phyloP scores from a whole-genome alignment of 2,888 invertebrate species.

The Ditula angustiorana region DNA sequence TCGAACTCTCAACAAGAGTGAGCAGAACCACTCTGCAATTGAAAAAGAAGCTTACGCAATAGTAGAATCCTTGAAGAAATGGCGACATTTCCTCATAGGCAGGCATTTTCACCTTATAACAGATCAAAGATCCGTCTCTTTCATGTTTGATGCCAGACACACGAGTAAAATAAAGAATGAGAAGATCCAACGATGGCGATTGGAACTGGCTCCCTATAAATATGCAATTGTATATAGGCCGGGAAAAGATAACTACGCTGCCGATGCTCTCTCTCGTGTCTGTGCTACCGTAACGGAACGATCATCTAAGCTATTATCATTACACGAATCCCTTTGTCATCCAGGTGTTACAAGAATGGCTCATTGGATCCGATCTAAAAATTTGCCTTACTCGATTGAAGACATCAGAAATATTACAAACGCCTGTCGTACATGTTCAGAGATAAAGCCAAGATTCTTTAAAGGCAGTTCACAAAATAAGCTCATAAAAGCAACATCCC shows the following conservation, averaged over 20 bases:
- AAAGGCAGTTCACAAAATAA: no score
- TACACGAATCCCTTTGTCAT: conserved; percentile 37
- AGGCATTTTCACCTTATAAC: conserved; percentile 1
- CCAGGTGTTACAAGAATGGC: conserved; percentile 40
- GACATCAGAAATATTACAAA: conserved; percentile 34
- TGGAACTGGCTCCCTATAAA: no score
- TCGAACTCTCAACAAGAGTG: no score
- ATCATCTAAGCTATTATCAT: conserved; percentile 21
- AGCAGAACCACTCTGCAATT: no score
- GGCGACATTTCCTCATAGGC: conserved; percentile 19
- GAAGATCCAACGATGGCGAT: no score
- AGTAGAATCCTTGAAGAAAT: conserved; percentile 17
- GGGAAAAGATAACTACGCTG: conserved; percentile 6
- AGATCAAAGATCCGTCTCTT: conserved; percentile 19
- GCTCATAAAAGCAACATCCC: conserved; percentile 39
- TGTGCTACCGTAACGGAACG: conserved; percentile 22
- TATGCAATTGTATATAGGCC: conserved; percentile 9
- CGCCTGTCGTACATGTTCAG: conserved; percentile 37
- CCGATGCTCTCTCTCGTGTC: neutral
- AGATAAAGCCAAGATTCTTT: conserved; percentile 40
- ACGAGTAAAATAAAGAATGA: no score
- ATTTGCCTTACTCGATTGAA: conserved; percentile 41
- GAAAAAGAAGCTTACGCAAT: no score
- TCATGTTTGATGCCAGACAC: no score
- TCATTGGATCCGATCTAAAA: conserved; percentile 40